Conservation (phyloP, 2,888 invertebrate genomes). For the Aphrophora alni region DNA sequence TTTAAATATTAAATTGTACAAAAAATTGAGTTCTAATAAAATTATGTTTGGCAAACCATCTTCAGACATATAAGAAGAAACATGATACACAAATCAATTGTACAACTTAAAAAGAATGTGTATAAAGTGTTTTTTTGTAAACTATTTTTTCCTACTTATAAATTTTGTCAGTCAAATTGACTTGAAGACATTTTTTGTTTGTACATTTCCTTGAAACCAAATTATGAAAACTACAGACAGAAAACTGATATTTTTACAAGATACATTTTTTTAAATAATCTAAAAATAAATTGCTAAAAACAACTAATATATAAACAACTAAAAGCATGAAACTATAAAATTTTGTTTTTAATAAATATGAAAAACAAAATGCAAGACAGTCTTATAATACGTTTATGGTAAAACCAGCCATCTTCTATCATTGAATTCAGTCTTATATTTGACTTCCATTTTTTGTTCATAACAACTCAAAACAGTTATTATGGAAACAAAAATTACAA, state of each 20-base stretch:
- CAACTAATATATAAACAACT: not conserved
- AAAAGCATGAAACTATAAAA: not conserved
- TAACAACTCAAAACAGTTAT: not conserved
- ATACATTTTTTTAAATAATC: not conserved
- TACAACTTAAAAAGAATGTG: too few relatives aligned
- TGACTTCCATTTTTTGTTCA: not conserved
- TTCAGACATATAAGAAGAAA: too few relatives aligned
- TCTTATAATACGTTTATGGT: not conserved
- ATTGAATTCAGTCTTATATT: slow-evolving; percentile 1
- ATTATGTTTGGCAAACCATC: too few relatives aligned
- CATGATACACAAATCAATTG: too few relatives aligned
- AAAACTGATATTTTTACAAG: not conserved
- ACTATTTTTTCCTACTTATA: too few relatives aligned
- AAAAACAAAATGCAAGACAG: slow-evolving; percentile 1
- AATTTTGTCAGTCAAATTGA: too few relatives aligned
- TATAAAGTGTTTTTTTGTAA: too few relatives aligned
- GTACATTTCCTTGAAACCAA: not conserved
- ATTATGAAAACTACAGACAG: not conserved
- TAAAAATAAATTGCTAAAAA: not conserved
- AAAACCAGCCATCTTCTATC: not conserved
- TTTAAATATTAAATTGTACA: too few relatives aligned
- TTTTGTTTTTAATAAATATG: not conserved
- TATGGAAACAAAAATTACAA: not conserved
- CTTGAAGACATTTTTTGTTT: not conserved
- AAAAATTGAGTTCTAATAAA: too few relatives aligned